A percentile compares a stretch with the other conserved stretches of the same genome.
Evolutionary conservation across 2,113 vertebrate species (phyloP).

Genomic region (Dascyllus trimaculatus): DNA sequence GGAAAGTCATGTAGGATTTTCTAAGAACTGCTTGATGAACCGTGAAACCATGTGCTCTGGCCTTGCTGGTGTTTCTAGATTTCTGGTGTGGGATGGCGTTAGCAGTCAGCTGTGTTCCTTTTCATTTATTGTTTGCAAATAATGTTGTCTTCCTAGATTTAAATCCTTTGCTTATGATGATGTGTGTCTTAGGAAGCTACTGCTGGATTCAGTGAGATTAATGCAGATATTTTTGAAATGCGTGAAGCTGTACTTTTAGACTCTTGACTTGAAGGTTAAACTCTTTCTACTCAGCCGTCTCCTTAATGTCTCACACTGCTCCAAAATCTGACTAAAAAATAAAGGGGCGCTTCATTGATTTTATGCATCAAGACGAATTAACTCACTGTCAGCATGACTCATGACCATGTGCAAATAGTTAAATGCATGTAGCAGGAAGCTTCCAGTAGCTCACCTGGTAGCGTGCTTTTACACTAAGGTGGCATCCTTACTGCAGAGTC

Average conservation of each 20-base stretch:
- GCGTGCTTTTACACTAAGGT: too few species aligned
- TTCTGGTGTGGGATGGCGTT: conserved; percentile 1
- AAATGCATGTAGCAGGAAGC: too few species aligned
- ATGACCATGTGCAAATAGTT: too few species aligned
- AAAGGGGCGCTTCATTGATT: too few species aligned
- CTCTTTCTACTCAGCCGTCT: neutral
- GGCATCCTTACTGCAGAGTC: too few species aligned
- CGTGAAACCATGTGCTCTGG: conserved; percentile 11
- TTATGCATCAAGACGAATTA: too few species aligned
- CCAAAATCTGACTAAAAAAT: neutral
- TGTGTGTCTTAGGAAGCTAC: neutral
- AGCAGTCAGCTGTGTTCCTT: neutral
- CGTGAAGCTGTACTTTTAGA: too few species aligned
- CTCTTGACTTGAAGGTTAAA: neutral
- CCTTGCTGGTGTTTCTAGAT: neutral
- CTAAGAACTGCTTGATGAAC: conserved; percentile 33
- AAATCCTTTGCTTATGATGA: neutral
- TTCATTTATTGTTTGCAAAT: conserved; percentile 8
- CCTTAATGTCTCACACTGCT: neutral
- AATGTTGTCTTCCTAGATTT: neutral
- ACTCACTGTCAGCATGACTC: too few species aligned
- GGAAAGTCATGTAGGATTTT: conserved; percentile 16
- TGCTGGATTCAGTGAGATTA: neutral
- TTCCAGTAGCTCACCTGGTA: too few species aligned
- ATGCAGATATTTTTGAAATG: too few species aligned